Conservation (phyloP, 2,888 invertebrate genomes). For the Cryptocephalus primarius region DNA sequence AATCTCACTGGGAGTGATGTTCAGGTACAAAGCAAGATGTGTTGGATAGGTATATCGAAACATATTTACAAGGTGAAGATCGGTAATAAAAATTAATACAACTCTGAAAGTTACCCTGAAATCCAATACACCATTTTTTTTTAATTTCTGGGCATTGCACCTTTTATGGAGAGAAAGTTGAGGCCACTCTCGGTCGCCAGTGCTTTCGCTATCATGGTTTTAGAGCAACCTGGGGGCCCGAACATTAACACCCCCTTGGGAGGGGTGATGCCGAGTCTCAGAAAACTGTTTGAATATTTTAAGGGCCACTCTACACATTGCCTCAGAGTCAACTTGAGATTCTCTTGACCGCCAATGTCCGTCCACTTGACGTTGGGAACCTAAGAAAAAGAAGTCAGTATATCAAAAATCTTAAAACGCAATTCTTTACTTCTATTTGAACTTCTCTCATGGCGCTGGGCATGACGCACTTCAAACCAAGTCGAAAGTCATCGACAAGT, state of each 20-base stretch:
- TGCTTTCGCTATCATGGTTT: constrained; percentile 97
- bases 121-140: not conserved
- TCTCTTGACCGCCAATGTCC: constrained; percentile 87
- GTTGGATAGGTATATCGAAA: too few relatives aligned
- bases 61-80: not conserved
- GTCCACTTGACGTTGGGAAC: constrained; percentile 77
- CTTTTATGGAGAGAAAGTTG: constrained; percentile 94
- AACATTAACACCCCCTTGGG: constrained; percentile 88
- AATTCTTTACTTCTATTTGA: constrained; percentile 55
- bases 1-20: too few relatives aligned
- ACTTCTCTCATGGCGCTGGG: constrained; percentile 91
- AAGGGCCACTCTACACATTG: constrained; percentile 94
- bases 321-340: constrained; percentile 72
- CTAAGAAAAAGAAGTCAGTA: constrained; percentile 12
- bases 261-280: constrained; percentile 69
- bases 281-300: constrained; percentile 72
- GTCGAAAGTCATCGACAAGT: constrained; percentile 45
- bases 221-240: constrained; percentile 97
- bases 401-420: constrained; percentile 1
- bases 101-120: too few relatives aligned
- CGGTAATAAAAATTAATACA: not conserved
- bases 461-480: constrained; percentile 57
- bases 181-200: constrained; percentile 90
- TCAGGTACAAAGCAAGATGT: too few relatives aligned
- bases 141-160: constrained; percentile 9